phyloP scores from a whole-genome alignment of 2,113 vertebrate species.

The Tinamus guttatus region DNA sequence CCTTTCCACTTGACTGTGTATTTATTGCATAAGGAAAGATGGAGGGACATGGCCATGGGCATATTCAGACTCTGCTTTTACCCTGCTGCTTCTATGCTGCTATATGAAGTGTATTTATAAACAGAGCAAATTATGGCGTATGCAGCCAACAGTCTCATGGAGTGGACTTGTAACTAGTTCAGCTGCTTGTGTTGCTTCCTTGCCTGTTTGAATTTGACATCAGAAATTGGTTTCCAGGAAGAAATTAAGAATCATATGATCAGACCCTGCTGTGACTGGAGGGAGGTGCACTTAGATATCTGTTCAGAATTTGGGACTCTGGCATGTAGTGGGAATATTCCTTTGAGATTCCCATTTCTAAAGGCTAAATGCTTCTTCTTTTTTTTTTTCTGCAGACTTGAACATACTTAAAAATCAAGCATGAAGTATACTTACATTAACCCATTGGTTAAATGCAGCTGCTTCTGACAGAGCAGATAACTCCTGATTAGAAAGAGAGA shows the following conservation, averaged over 20 bases:
- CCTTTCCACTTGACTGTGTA: not conserved
- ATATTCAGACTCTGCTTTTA: not conserved
- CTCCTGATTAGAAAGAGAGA: conserved; percentile 79
- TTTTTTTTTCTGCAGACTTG: not conserved
- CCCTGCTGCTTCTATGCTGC: not conserved
- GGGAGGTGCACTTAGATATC: not conserved
- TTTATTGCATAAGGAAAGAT: not conserved
- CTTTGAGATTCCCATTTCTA: not conserved
- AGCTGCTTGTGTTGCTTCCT: not conserved
- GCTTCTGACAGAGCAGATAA: conserved; percentile 81
- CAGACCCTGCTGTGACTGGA: rapidly evolving
- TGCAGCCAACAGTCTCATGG: not conserved
- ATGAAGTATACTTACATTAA: conserved; percentile 81
- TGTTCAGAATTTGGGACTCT: not conserved
- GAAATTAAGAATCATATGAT: not conserved
- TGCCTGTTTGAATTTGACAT: not conserved
- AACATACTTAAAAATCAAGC: not conserved
- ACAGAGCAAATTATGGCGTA: not conserved
- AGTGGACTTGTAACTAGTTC: not conserved
- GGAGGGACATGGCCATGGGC: not conserved
- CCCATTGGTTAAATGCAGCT: conserved; percentile 84
- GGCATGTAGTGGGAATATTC: not conserved
- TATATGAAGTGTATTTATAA: not conserved
- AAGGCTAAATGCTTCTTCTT: not conserved
- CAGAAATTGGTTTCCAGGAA: not conserved